Conservation (phyloP, 2,888 invertebrate species). For the Macroteleia sp. region DNA sequence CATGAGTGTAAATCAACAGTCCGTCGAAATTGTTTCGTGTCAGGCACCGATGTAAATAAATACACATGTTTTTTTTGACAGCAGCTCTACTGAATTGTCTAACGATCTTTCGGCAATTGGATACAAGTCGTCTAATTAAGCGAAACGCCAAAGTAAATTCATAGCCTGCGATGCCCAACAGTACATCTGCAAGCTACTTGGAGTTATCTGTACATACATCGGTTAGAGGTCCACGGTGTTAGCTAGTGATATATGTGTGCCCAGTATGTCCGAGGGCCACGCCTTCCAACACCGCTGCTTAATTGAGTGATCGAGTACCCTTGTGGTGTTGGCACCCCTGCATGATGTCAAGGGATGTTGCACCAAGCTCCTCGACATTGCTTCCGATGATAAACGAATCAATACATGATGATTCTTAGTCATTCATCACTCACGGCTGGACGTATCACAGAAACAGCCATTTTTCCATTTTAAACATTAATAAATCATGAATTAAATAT, state of each 20-base stretch:
- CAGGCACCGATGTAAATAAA: slow-evolving; percentile 41
- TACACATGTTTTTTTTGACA: slow-evolving; percentile 42
- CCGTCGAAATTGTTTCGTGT: slow-evolving; percentile 17
- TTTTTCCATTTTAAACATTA: too few species aligned
- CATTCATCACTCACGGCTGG: slow-evolving; percentile 27
- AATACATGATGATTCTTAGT: slow-evolving; percentile 44
- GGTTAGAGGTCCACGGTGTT: slow-evolving; percentile 69
- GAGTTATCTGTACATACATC: slow-evolving; percentile 63
- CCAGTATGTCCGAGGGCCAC: slow-evolving; percentile 73
- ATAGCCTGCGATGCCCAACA: slow-evolving; percentile 75
- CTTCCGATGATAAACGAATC: too few species aligned
- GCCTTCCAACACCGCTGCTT: slow-evolving; percentile 79
- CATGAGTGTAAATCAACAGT: slow-evolving; percentile 27
- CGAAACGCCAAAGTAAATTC: slow-evolving; percentile 74
- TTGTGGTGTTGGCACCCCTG: slow-evolving; percentile 76
- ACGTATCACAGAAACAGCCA: too few species aligned
- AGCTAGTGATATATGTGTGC: slow-evolving; percentile 75
- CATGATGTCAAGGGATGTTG: slow-evolving; percentile 68
- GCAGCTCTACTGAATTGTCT: too few species aligned
- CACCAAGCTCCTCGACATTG: slow-evolving; percentile 44
- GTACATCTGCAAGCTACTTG: slow-evolving; percentile 69
- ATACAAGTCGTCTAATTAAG: slow-evolving; percentile 71
- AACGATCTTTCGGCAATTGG: slow-evolving; percentile 60
- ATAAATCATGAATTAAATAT: too few species aligned
- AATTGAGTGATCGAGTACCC: slow-evolving; percentile 74